Evolutionary conservation across 2,797 vertebrate genomes (phyloP), one percentile per base, ranked within the genome.

Genomic region (Brachyrhaphis roseni): DNA sequence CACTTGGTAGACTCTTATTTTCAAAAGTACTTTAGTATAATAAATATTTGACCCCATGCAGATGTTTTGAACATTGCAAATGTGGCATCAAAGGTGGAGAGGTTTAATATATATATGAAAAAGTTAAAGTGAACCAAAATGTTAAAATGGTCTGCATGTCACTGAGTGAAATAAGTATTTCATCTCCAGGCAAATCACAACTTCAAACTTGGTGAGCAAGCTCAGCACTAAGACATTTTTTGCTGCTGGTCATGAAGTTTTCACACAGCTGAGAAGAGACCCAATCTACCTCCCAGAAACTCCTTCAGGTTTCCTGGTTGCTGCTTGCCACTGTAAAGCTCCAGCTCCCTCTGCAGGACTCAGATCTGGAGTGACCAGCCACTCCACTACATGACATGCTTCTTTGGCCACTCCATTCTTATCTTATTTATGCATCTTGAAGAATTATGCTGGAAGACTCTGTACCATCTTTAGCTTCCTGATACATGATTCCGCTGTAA

Each of bases 291-390:
- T 66, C 10, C 18, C 18, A 36, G 18, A 68, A 36, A 26, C 64
- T 39, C 36, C 31, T 11, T 68, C 34, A 68, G 36, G 36, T 2
- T 68, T 41, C 36, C 20, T 68, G 64, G 64, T 68, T 68, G 62
- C 15, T 64, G 31, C 62, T 64, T 8, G 36, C 10, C 36, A 68
- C 36, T 23, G 18, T 41, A 68, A 68, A 68, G 36, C 64, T 68
- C 8, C 64, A 68, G 64, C 36, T 68, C 64, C 64, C 64, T 68
- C 36, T 26, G 10, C 64, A 68, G 66, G 66, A 70, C 11, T 70
- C 39, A 15, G 39, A 11, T 70, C 66, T 15, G 39, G 59, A 43
- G 20, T 26, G 39, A 70, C 39, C 12, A 39, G 23, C 26, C 39
- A n/a, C 66, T 70, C 12, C 11, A 26, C 64, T 68, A 11, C 10